Percentiles rank a stretch among this genome's conserved stretches.
Evolutionary conservation across 2,888 invertebrate species (phyloP).

Genomic region (Tillus elongatus): DNA sequence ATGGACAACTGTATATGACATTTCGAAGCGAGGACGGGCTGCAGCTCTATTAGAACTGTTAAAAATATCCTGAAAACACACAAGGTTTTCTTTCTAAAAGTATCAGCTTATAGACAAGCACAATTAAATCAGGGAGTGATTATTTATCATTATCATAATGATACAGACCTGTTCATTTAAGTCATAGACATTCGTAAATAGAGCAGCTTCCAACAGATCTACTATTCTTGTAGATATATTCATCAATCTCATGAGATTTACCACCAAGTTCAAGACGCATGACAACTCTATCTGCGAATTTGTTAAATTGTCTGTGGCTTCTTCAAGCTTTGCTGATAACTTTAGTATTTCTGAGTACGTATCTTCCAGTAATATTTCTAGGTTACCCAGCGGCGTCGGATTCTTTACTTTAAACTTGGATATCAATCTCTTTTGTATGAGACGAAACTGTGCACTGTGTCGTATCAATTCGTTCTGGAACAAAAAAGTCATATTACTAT

Average conservation of each 20-base stretch:
- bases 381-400: constrained; percentile 59
- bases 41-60: too few relatives aligned
- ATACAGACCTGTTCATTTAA: constrained; percentile 33
- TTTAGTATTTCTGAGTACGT: constrained; percentile 55
- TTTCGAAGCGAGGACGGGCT: too few relatives aligned
- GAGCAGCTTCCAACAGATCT: constrained; percentile 28
- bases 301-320: constrained; percentile 36
- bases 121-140: too few relatives aligned
- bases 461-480: constrained; percentile 45
- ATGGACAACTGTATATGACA: too few relatives aligned
- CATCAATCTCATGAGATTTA: constrained; percentile 30
- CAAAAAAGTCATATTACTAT: constrained; percentile 17
- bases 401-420: constrained; percentile 72
- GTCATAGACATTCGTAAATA: constrained; percentile 31
- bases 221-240: constrained; percentile 28
- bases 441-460: constrained; percentile 63
- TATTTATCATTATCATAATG: too few relatives aligned
- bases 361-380: constrained; percentile 63
- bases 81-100: too few relatives aligned
- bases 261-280: constrained; percentile 31
- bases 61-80: too few relatives aligned
- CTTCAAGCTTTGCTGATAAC: constrained; percentile 44
- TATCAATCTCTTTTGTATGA: constrained; percentile 66
- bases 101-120: too few relatives aligned
- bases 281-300: constrained; percentile 31